These are phyloP conservation scores for Hepsetus odoe DNA, from an alignment of 2,113 vertebrate genomes.

Conservation along the genomic window DNA sequence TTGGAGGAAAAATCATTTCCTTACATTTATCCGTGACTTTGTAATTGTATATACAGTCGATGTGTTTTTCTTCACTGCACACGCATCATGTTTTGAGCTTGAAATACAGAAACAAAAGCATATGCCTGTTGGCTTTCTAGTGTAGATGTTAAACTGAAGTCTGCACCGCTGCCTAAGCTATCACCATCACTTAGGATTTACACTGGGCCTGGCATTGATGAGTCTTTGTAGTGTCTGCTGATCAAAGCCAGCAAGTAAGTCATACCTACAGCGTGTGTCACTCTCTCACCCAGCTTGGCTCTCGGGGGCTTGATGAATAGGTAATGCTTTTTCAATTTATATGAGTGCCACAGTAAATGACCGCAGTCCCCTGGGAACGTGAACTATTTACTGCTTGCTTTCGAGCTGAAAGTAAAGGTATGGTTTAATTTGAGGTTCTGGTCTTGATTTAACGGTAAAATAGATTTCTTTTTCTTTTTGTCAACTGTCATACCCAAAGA, in stretches of 20 bases:
- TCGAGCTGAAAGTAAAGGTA: not conserved
- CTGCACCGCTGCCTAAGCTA: conserved; percentile 7
- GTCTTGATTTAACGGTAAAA: not conserved
- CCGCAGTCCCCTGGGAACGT: not conserved
- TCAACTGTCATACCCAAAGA: no score
- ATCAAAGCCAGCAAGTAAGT: conserved; percentile 27
- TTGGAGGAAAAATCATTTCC: no score
- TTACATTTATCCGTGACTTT: not conserved
- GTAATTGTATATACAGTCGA: not conserved
- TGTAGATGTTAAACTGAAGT: not conserved
- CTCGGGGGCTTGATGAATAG: not conserved
- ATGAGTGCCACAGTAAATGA: conserved; percentile 16
- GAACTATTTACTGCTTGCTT: not conserved
- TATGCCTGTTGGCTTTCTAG: not conserved
- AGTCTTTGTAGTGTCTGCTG: conserved; percentile 25
- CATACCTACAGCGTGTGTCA: not conserved
- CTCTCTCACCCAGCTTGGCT: not conserved
- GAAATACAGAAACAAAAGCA: not conserved
- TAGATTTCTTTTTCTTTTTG: not conserved
- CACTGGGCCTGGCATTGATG: not conserved
- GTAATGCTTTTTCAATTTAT: conserved; percentile 12
- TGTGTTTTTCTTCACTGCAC: not conserved
- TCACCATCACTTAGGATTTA: not conserved
- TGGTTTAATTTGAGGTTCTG: not conserved
- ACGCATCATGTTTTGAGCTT: not conserved